These are phyloP conservation scores for Protaetia brevitarsis DNA, from an alignment of 1,140 invertebrate species.

Conservation along the genomic window DNA sequence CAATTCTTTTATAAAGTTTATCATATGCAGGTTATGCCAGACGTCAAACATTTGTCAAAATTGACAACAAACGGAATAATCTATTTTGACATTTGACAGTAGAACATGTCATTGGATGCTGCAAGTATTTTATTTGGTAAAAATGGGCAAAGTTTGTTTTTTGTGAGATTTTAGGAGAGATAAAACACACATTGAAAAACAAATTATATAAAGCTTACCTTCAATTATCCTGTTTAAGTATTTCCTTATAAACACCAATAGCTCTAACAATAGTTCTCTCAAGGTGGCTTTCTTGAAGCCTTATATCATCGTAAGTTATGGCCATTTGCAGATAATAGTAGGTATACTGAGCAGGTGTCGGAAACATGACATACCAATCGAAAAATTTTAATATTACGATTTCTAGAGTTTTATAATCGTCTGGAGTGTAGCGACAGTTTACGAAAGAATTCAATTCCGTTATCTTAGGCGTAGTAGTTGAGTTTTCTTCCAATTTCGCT, in stretches of 20 bases:
- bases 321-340: conserved; percentile 50
- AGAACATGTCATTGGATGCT: too few relatives aligned
- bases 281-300: too few relatives aligned
- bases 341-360: conserved; percentile 54
- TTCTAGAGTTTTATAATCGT: conserved; percentile 52
- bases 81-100: too few relatives aligned
- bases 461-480: conserved; percentile 48
- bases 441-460: conserved; percentile 46
- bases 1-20: too few relatives aligned
- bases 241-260: conserved; percentile 32
- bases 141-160: too few relatives aligned
- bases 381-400: conserved; percentile 50
- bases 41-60: too few relatives aligned
- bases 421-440: conserved; percentile 41
- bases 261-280: conserved; percentile 27
- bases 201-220: too few relatives aligned
- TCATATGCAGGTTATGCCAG: too few relatives aligned
- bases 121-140: too few relatives aligned
- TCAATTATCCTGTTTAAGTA: conserved; percentile 42
- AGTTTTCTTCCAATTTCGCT: conserved; percentile 56
- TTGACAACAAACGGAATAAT: too few relatives aligned
- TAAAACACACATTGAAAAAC: too few relatives aligned
- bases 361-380: conserved; percentile 51
- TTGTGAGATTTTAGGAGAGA: too few relatives aligned
- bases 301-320: conserved; percentile 34